A percentile compares a stretch with the other conserved stretches of the same genome.
These are phyloP conservation scores for Meloidogyne floridensis DNA, from an alignment of 1,140 invertebrate species.

Conservation along the genomic window DNA sequence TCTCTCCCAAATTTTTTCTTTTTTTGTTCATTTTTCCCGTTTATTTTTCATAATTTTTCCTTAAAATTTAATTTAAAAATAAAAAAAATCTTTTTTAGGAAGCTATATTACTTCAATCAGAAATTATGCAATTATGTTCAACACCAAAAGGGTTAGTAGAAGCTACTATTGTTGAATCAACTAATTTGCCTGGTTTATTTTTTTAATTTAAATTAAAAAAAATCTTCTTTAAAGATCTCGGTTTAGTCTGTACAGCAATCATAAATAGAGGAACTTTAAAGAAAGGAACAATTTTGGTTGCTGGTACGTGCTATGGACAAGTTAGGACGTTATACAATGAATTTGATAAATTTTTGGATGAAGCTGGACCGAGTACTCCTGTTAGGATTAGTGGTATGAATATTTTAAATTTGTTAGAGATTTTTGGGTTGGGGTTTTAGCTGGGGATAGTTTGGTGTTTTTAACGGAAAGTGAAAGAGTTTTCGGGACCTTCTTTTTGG, in stretches of 20 bases:
- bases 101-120: slow-evolving; percentile 79
- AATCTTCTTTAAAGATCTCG: slow-evolving; percentile 63
- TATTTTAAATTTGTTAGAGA: not conserved
- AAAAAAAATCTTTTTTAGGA: slow-evolving; percentile 72
- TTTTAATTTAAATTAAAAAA: slow-evolving; percentile 54
- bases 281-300: slow-evolving; percentile 79
- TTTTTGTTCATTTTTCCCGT: too few relatives aligned
- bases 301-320: slow-evolving; percentile 72
- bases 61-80: not conserved
- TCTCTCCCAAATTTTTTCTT: too few relatives aligned
- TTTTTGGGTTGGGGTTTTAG: not conserved
- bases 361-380: slow-evolving; percentile 79
- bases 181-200: slow-evolving; percentile 75
- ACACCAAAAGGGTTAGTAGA: slow-evolving; percentile 79
- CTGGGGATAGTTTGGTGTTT: too few relatives aligned
- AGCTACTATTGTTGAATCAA: slow-evolving; percentile 85
- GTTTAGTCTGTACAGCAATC: slow-evolving; percentile 83
- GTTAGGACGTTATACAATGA: slow-evolving; percentile 83
- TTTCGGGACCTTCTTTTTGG: too few relatives aligned
- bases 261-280: slow-evolving; percentile 86
- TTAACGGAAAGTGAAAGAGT: too few relatives aligned
- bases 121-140: slow-evolving; percentile 81
- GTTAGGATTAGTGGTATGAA: slow-evolving; percentile 76
- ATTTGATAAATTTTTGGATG: slow-evolving; percentile 72
- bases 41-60: too few relatives aligned